Conservation (phyloP, 2,797 vertebrate genomes). For the Loriculus beryllinus region DNA sequence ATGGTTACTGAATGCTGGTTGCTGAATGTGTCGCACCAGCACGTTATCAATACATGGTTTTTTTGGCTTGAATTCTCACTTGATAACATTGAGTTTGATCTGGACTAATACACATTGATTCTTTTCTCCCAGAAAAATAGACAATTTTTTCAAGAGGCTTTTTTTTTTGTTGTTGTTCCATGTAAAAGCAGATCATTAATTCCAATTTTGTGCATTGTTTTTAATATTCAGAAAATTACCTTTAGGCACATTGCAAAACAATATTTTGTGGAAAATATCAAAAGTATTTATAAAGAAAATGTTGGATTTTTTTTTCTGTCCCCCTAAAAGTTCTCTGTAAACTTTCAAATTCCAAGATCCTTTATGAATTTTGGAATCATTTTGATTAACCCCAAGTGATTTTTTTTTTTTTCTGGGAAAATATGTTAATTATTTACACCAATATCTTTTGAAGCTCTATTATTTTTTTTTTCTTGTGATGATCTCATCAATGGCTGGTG, state of each 20-base stretch:
- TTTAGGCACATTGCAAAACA: neutral
- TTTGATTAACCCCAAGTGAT: neutral
- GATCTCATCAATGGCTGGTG: neutral
- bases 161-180: neutral
- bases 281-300: neutral
- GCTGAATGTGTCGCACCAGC: neutral
- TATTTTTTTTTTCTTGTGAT: neutral
- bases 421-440: neutral
- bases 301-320: neutral
- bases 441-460: neutral
- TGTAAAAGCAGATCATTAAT: neutral
- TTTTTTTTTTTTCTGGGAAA: neutral
- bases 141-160: neutral
- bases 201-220: neutral
- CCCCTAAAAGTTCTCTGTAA: fast-evolving
- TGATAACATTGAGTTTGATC: neutral
- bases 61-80: neutral
- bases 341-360: neutral
- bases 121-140: neutral
- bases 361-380: neutral
- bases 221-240: neutral
- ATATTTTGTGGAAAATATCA: neutral
- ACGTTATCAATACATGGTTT: neutral
- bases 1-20: neutral
- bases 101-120: neutral